These are phyloP conservation scores for Bombus superbus DNA, from an alignment of 1,140 invertebrate species.

Conservation along the genomic window DNA sequence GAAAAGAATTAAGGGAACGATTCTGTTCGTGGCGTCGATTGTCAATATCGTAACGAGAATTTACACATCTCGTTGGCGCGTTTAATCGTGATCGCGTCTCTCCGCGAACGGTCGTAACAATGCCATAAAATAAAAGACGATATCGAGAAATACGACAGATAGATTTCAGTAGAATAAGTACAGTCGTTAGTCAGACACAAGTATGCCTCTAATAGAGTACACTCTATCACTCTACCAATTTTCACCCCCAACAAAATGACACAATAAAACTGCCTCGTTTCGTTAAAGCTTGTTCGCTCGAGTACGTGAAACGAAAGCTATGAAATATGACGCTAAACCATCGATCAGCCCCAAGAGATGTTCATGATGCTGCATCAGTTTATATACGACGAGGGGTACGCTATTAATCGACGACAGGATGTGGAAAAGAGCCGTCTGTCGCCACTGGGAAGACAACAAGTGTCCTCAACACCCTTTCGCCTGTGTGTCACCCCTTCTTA, in stretches of 20 bases:
- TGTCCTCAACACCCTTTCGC: conserved; percentile 45
- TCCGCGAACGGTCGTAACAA: no score
- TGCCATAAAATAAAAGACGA: no score
- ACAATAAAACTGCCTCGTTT: conserved; percentile 3
- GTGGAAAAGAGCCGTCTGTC: conserved; percentile 65
- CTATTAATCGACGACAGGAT: conserved; percentile 37
- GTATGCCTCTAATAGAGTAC: not conserved
- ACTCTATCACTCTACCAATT: not conserved
- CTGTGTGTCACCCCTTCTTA: conserved; percentile 20
- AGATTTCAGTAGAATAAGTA: not conserved
- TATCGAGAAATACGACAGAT: not conserved
- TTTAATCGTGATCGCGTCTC: no score
- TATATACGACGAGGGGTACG: conserved; percentile 14
- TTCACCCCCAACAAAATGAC: not conserved
- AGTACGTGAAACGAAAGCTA: not conserved
- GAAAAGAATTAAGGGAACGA: no score
- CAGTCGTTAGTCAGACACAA: not conserved
- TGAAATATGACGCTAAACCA: conserved; percentile 23
- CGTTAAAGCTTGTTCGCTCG: not conserved
- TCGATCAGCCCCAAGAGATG: conserved; percentile 12
- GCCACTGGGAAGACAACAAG: conserved; percentile 61
- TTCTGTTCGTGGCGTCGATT: no score
- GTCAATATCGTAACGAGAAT: no score
- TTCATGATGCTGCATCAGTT: conserved; percentile 22
- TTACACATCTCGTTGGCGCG: no score